Conservation (phyloP, 2,113 vertebrate genomes). For the Lepidothrix coronata region DNA sequence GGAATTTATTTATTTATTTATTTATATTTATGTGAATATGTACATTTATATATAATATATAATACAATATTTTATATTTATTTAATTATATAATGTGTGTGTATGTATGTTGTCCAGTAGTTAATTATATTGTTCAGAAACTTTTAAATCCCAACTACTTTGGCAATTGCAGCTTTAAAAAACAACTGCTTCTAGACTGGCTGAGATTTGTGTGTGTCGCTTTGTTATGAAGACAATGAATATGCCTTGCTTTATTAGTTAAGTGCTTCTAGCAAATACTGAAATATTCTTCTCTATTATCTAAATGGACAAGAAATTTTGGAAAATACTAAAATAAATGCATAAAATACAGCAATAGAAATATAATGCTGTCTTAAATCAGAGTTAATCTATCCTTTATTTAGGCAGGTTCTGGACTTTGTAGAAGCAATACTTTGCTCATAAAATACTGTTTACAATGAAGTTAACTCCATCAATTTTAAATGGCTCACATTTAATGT, state of each 20-base stretch:
- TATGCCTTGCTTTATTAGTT: background rate
- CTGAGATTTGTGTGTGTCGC: background rate
- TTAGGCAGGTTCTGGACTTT: background rate
- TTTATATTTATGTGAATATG: background rate
- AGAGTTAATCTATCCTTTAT: background rate
- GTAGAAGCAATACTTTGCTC: background rate
- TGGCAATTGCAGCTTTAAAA: background rate
- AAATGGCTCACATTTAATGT: background rate
- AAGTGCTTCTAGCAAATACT: background rate
- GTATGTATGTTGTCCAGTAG: background rate
- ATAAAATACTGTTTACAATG: background rate
- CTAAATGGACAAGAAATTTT: background rate
- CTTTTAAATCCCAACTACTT: background rate
- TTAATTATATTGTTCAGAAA: background rate
- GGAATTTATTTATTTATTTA: background rate
- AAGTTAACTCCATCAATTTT: background rate
- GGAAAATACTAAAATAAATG: background rate
- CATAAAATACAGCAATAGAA: background rate
- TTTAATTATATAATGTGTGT: background rate
- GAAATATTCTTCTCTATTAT: background rate
- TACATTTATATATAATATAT: background rate
- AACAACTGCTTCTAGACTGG: background rate
- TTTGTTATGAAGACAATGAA: background rate
- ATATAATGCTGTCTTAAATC: background rate
- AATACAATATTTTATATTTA: background rate